phyloP scores from a whole-genome alignment of 2,113 vertebrate genomes.

The Rhizomys pruinosus region DNA sequence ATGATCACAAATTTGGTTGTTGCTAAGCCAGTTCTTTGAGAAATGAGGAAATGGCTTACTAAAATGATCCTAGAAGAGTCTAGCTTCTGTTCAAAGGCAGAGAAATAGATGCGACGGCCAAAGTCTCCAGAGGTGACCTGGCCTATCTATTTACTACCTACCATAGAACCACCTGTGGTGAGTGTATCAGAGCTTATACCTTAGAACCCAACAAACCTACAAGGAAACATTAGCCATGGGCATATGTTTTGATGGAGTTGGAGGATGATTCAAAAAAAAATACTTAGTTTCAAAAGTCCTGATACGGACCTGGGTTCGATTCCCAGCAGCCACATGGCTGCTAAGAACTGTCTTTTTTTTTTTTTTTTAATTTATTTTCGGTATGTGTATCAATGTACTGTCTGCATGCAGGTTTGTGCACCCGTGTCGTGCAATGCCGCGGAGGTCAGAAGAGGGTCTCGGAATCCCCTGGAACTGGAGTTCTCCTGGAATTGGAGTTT shows the following conservation, averaged over 20 bases:
- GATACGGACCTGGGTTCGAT: too few species aligned
- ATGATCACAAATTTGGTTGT: background rate
- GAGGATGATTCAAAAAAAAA: background rate
- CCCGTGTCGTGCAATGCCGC: too few species aligned
- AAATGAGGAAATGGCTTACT: background rate
- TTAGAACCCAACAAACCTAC: background rate
- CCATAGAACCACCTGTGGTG: background rate
- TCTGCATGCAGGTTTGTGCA: too few species aligned
- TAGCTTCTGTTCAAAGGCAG: background rate
- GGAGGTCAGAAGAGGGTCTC: too few species aligned
- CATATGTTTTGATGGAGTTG: background rate
- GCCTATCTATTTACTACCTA: background rate
- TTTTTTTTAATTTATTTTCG: too few species aligned
- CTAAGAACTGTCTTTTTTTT: too few species aligned
- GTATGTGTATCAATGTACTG: too few species aligned
- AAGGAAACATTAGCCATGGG: background rate
- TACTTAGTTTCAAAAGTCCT: too few species aligned
- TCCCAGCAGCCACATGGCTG: too few species aligned
- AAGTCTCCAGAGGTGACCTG: background rate
- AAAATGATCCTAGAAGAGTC: background rate
- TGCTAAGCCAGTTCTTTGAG: background rate
- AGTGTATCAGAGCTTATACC: background rate
- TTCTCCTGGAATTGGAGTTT: too few species aligned
- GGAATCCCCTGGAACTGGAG: too few species aligned
- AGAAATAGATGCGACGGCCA: background rate